Base-by-base conservation (phyloP, 2,888 invertebrate genomes). In the Dynastes maya region DNA sequence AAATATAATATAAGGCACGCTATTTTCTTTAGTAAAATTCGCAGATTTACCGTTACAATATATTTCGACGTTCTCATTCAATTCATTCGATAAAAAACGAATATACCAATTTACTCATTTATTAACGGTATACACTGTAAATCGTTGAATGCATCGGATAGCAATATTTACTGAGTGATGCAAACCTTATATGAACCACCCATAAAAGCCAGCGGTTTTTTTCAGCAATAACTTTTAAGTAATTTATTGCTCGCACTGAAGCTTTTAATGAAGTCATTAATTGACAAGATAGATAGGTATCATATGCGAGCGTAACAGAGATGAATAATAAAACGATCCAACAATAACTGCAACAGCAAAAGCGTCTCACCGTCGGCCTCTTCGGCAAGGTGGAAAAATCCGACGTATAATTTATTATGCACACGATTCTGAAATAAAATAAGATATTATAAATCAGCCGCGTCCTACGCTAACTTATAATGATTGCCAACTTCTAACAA, bases 401-500 rank as follows among this genome's bases (percentile, higher is more conserved):
- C 8, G 49, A 45, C 72, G 61, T 11, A 67, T 81, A 81, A 83
- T 83, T 83, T 83, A 83, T 83, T 67, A 80, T 79, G 77, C 76
- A 78, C 78, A 80, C 80, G 81, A 77, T 79, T 81, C 80, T 78
- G 80, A 84, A 84, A 84, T 85, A 85, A 85, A 84, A 82, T 80
- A 80, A 83, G 83, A 85, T 84, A 79, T 80, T 80, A 82, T 83
- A 86, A 86, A 86, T 86, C 85, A 85, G 80, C 27, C 51, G 29
- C 82, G 78, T 82, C 86, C 86, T 85, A 86, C 86, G 84, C 85
- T 83, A 78, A 81, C 82, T 82, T 80, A 83, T 82, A 84, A 84
- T 85, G 85, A 86, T 85, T 85, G 86, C 84, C 84, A 83, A 82
- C 81, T 80, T 83, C 82, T 82, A 84, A 84, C 84, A 82, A 84